Percentiles rank a stretch among this genome's conserved stretches.
Evolutionary conservation across 1,140 invertebrate species (phyloP).

Genomic region (Drosophila willistoni): DNA sequence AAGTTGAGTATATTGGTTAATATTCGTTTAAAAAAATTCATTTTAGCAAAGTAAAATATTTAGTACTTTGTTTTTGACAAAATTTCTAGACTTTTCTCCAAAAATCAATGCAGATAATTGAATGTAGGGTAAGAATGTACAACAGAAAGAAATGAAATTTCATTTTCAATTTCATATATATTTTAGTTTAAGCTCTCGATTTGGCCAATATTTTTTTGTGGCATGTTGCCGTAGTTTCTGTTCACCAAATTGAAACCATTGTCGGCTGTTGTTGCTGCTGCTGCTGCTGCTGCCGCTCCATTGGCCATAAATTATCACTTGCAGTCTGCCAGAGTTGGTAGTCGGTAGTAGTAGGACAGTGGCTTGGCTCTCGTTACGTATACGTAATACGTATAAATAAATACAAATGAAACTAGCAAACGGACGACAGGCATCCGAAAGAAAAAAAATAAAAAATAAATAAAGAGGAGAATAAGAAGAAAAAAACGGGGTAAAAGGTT

Average conservation of each 20-base stretch:
- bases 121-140: neutral
- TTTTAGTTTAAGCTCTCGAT: slow-evolving; percentile 8
- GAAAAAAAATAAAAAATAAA: neutral
- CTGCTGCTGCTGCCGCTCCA: slow-evolving; percentile 31
- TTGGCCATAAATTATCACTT: slow-evolving; percentile 76
- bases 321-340: slow-evolving; percentile 39
- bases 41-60: neutral
- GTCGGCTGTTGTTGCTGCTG: slow-evolving; percentile 19
- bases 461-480: no score
- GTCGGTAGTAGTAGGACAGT: slow-evolving; percentile 3
- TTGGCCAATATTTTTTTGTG: slow-evolving; percentile 6
- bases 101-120: neutral
- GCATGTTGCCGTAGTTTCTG: slow-evolving; percentile 15
- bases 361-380: slow-evolving; percentile 22
- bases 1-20: neutral
- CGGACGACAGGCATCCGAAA: neutral
- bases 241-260: slow-evolving; percentile 39
- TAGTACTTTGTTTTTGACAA: neutral
- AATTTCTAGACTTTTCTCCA: neutral
- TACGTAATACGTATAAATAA: slow-evolving; percentile 39
- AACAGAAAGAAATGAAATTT: neutral
- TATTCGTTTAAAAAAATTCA: no score
- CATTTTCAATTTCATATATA: slow-evolving; percentile 11
- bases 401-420: slow-evolving; percentile 15
- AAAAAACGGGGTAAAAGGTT: slow-evolving; percentile 12